Evolutionary conservation across 2,888 invertebrate species (phyloP), one percentile per base, ranked within the genome.

Genomic region (Drosophila nr. perissopoda): DNA sequence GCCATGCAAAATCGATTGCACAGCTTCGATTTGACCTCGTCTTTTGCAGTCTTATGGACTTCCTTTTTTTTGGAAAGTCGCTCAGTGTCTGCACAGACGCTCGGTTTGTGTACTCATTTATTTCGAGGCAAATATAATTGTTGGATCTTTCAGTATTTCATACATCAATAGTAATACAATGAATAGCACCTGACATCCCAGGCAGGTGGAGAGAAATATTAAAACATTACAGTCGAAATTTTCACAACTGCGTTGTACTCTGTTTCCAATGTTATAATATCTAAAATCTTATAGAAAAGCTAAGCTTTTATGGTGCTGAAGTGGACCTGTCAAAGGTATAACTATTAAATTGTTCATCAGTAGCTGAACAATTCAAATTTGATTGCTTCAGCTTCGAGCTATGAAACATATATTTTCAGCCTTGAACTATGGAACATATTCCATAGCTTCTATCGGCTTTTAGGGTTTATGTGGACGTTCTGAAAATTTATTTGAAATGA

Each of bases 1-100:
- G 79, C 71, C 81, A 76, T 56, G 65, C 73, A 65, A 78, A 81
- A 81, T 82, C 84, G 88, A 88, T 85, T 88, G 84, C 86, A 76
- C 69, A 72, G 83, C 70, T 72, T 48, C 57, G 69, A 75, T 79
- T 70, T 88, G 84, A 88, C 84, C 88, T 85, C 88, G 84, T 77
- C 81, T 85, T 61, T 61, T 49, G 53, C 10, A 25, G 36, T 70
- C 70, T 25, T 66, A 8, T 4, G 33, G 34, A 34, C 27, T 21
- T 10, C 10, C 4, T 33, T 21, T 42, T 60, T 53, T 80, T 85
- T 82, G 80, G 88, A 88, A 85, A 88, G 88, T 83, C 70, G 64
- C 56, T 52, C 42, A 59, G 42, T 66, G 63, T 60, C 46, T 62
- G 33, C 51, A 61, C 51, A 58, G 51, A 53, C 58, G 38, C 48